These are phyloP conservation scores for Phortica magna DNA, from an alignment of 2,888 invertebrate genomes.

Conservation along the genomic window DNA sequence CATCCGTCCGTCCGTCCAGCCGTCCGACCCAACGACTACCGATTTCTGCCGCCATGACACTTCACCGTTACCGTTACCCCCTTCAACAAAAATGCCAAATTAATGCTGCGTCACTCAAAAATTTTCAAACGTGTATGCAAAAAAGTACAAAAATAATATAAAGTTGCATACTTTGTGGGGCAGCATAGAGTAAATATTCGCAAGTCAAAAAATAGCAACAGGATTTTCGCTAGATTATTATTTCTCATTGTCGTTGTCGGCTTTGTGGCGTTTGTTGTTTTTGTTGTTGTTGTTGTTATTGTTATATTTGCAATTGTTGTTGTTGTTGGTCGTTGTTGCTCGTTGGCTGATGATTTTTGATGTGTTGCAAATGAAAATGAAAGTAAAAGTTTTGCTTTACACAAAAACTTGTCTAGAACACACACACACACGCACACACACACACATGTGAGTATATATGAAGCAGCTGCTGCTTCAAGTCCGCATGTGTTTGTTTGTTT, in stretches of 20 bases:
- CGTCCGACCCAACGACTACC: too few species aligned
- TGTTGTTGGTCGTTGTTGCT: constrained; percentile 3
- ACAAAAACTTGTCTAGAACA: constrained; percentile 23
- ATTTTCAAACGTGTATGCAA: constrained; percentile 12
- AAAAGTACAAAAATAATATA: neutral
- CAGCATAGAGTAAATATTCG: neutral
- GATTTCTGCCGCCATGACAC: neutral
- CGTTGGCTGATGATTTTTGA: constrained; percentile 32
- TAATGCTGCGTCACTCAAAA: constrained; percentile 11
- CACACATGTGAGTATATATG: neutral
- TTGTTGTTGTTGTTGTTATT: neutral
- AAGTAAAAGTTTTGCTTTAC: constrained; percentile 17
- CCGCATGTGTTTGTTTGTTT: neutral
- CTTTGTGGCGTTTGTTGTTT: neutral
- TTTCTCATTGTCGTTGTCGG: constrained; percentile 12
- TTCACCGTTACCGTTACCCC: neutral
- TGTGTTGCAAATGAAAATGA: constrained; percentile 37
- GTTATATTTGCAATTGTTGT: neutral
- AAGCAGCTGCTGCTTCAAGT: constrained; percentile 8
- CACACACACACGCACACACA: constrained; percentile 16
- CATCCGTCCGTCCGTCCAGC: too few species aligned
- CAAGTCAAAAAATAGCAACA: constrained; percentile 19
- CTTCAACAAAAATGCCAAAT: neutral
- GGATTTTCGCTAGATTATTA: constrained; percentile 24
- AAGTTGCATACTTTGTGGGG: constrained; percentile 24